Base-by-base conservation (phyloP, 1,140 invertebrate species). In the Thaumatotibia leucotreta region DNA sequence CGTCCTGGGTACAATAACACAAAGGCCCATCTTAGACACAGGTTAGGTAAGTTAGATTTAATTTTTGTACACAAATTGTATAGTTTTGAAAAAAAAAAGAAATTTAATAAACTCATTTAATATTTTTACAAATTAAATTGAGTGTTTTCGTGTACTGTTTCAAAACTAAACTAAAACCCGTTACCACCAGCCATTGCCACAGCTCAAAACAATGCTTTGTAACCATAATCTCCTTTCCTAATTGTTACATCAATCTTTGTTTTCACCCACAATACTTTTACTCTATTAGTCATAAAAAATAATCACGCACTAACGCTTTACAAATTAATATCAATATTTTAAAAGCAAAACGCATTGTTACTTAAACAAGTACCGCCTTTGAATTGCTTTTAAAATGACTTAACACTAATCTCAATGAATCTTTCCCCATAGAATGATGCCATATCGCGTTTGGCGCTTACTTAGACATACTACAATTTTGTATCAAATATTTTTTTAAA, bases 281-380 rank as follows among this genome's bases (percentile, higher is more conserved):
- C 52, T 14, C n/a, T 14, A 58, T 58, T 58, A 27, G n/a, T 58
- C 24, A 58, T 58, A 31, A 58, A 58, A 54, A 14, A 58, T 58
- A 58, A 58, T 58, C 11, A 58, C 52, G 29, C 3, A 58, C 52
- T 58, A 58, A 58, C 27, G 52, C 52, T 11, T 31, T 58, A 58
- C 52, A 58, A 58, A 58, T 58, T 58, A 58, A 58, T 58, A 58
- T 58, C 52, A 58, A 58, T 58, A 58, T 58, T 58, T 58, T 58
- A 58, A 58, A 24, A 58, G 11, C 24, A 58, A 58, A 58, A 58
- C 24, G 24, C 24, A 58, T 58, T 58, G 52, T 58, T 27, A 24
- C 50, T 23, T 29, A n/a, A n/a, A 58, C 52, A 58, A 58, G 27
- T 29, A 58, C 4, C 52, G 27, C 52, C 27, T 27, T 22, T 58